A percentile compares a stretch with the other conserved stretches of the same genome.
Evolutionary conservation across 2,888 invertebrate genomes (phyloP).

Genomic region (Drosophila mulleri): DNA sequence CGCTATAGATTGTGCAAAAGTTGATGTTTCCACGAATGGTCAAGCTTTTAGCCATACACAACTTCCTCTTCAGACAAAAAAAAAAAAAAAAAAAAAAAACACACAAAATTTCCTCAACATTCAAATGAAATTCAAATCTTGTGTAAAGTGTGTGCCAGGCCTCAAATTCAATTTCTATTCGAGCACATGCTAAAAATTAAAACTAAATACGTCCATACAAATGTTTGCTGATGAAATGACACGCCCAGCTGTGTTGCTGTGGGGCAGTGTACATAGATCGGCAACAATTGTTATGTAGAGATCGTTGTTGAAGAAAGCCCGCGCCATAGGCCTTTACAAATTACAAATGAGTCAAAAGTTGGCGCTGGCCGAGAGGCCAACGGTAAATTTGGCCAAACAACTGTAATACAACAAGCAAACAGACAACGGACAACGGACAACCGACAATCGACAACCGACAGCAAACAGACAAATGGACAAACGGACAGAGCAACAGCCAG

Average conservation of each 20-base stretch:
- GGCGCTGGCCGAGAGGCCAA: slow-evolving; percentile 45
- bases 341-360: slow-evolving; percentile 45
- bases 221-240: slow-evolving; percentile 2
- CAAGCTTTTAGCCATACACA: not conserved
- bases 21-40: not conserved
- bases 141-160: not conserved
- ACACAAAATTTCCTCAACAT: not conserved
- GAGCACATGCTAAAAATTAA: slow-evolving; percentile 9
- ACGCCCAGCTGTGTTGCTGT: slow-evolving; percentile 1
- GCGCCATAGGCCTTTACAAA: slow-evolving; percentile 34
- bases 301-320: slow-evolving; percentile 29
- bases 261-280: not conserved
- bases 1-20: not conserved
- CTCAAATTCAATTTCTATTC: slow-evolving; percentile 1
- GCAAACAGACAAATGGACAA: slow-evolving; percentile 11
- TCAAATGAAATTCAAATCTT: not conserved
- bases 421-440: slow-evolving; percentile 29
- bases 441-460: slow-evolving; percentile 14
- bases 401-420: slow-evolving; percentile 56
- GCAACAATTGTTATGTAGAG: slow-evolving; percentile 7
- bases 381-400: slow-evolving; percentile 66
- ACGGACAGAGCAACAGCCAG: slow-evolving; percentile 15
- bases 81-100: no score
- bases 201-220: not conserved
- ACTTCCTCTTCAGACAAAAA: not conserved